Conservation (phyloP, 2,888 invertebrate species). For the Alloscopus bannaensis region DNA sequence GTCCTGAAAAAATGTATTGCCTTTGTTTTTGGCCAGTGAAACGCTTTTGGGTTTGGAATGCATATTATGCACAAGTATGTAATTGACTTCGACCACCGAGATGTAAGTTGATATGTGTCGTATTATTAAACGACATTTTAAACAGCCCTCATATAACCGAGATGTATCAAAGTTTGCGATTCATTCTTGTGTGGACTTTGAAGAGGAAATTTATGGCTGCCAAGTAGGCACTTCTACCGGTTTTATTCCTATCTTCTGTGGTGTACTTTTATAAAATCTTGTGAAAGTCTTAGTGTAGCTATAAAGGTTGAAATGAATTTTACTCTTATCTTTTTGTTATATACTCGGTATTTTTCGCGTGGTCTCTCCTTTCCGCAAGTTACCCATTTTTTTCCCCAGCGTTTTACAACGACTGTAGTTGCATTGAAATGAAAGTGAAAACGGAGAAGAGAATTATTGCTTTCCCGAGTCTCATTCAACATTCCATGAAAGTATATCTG, state of each 20-base stretch:
- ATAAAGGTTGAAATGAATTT: neutral
- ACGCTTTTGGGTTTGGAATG: too few species aligned
- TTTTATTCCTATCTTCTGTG: constrained; percentile 1
- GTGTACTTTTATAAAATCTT: neutral
- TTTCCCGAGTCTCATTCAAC: constrained; percentile 18
- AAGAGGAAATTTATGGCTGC: constrained; percentile 44
- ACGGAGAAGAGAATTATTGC: constrained; percentile 18
- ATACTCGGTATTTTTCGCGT: neutral
- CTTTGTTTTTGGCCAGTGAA: too few species aligned
- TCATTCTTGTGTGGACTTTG: constrained; percentile 36
- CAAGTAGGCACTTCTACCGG: constrained; percentile 41
- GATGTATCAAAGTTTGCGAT: constrained; percentile 1
- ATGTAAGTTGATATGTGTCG: too few species aligned
- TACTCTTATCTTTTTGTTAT: neutral
- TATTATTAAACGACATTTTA: too few species aligned
- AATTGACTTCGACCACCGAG: too few species aligned
- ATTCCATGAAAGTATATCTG: constrained; percentile 21
- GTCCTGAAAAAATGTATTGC: too few species aligned
- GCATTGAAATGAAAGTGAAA: constrained; percentile 23
- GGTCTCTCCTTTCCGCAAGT: neutral
- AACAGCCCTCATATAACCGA: too few species aligned
- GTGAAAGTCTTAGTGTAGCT: neutral
- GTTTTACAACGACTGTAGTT: neutral
- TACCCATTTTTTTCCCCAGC: neutral
- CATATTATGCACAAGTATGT: too few species aligned